These are phyloP conservation scores for Tragelaphus imberbis DNA, from an alignment of 2,113 vertebrate species.

Conservation along the genomic window DNA sequence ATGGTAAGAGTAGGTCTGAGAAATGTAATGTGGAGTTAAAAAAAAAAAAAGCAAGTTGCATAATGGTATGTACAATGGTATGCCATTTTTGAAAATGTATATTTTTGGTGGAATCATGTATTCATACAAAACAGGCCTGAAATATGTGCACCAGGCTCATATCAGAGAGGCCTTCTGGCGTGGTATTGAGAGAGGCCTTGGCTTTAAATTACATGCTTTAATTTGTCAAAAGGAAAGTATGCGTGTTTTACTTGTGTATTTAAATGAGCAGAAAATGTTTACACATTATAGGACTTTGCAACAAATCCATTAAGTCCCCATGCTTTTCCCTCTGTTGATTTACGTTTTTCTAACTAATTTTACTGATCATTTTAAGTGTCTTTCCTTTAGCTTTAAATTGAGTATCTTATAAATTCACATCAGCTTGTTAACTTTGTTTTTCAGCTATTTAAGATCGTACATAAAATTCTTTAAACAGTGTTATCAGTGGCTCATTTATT, in stretches of 20 bases:
- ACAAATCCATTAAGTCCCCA: not conserved
- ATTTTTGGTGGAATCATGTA: not conserved
- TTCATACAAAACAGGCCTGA: not conserved
- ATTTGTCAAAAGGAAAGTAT: not conserved
- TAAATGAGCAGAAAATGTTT: not conserved
- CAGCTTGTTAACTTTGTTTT: not conserved
- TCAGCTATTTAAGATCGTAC: not conserved
- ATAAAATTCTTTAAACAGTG: not conserved
- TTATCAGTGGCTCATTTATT: not conserved
- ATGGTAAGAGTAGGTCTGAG: not conserved
- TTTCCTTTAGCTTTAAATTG: slow-evolving; percentile 17
- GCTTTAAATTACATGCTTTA: not conserved
- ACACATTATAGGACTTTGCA: not conserved
- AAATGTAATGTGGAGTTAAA: not conserved
- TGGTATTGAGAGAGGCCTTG: not conserved
- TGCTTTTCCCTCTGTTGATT: not conserved
- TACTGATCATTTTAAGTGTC: not conserved
- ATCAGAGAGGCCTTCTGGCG: not conserved
- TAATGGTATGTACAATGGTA: not conserved
- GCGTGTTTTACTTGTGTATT: not conserved
- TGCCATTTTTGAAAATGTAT: not conserved
- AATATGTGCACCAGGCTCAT: not conserved
- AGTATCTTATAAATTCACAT: not conserved
- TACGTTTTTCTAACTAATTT: not conserved
- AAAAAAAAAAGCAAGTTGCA: not conserved